Evolutionary conservation across 2,797 vertebrate genomes (phyloP).

Genomic region (Platyrinchus mystaceus): DNA sequence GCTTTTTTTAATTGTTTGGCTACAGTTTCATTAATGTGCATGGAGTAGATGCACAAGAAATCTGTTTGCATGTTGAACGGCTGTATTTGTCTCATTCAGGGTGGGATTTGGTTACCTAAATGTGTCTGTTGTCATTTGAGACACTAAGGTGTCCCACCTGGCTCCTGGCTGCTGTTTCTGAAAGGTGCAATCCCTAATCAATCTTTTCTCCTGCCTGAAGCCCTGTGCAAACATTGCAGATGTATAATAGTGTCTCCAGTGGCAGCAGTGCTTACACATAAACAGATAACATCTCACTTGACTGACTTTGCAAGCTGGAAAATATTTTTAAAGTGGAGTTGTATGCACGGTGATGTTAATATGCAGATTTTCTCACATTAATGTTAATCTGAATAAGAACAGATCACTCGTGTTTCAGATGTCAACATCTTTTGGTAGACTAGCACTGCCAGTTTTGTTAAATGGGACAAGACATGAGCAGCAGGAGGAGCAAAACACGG

Average conservation of each 20-base stretch:
- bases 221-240: neutral
- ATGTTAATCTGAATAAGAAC: neutral
- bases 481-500: neutral
- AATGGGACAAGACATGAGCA: neutral
- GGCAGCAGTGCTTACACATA: neutral
- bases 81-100: neutral
- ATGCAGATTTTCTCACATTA: neutral
- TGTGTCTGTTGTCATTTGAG: neutral
- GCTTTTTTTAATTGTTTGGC: neutral
- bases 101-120: neutral
- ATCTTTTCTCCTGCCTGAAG: neutral
- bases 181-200: neutral
- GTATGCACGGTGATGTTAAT: neutral
- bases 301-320: neutral
- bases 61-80: neutral
- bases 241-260: neutral
- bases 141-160: neutral
- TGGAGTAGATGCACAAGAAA: neutral
- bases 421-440: neutral
- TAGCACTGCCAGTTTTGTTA: neutral
- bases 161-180: neutral
- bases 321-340: neutral
- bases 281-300: neutral
- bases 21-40: neutral
- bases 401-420: neutral